phyloP scores from a whole-genome alignment of 30 jellyfish, hydroid and myxozoan species.

The Nemopilema nomurai region DNA sequence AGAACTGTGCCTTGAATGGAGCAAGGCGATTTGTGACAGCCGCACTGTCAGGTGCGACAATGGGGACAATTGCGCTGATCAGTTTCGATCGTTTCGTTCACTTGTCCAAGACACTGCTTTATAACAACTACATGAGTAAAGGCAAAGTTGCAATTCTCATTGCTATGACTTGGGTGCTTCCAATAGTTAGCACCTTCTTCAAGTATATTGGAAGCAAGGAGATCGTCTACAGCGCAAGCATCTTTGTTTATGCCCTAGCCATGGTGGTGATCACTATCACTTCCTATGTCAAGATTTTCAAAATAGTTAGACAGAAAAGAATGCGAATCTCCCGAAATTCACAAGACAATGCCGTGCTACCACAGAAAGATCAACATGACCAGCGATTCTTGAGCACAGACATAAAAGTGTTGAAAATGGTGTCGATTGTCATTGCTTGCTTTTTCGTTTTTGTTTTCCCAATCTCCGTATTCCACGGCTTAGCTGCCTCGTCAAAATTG shows the following conservation, averaged over 20 bases:
- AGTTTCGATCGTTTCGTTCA: constrained; percentile 45
- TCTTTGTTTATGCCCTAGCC: constrained; percentile 4
- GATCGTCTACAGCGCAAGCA: constrained; percentile 25
- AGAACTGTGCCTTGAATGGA: constrained; percentile 15
- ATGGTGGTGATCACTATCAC: constrained; percentile 11
- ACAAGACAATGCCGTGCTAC: no score
- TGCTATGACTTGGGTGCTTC: constrained; percentile 23
- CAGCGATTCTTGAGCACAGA: no score
- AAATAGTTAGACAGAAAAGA: no score
- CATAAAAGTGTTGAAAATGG: constrained; percentile 2
- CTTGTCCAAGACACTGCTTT: constrained; percentile 24
- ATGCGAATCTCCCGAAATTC: no score
- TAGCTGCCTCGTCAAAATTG: not conserved
- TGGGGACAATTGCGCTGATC: constrained; percentile 36
- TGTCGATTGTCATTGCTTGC: constrained; percentile 15
- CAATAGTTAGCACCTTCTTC: constrained; percentile 23
- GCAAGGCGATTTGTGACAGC: constrained; percentile 30
- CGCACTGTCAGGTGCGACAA: constrained; percentile 38
- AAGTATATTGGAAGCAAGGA: constrained; percentile 33
- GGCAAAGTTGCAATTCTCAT: constrained; percentile 4
- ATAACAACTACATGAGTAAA: constrained; percentile 28
- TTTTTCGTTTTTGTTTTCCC: constrained; percentile 7
- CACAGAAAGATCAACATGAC: no score
- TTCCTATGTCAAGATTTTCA: constrained; percentile 23
- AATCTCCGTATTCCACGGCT: constrained; percentile 6